These are phyloP conservation scores for Eublepharis macularius DNA, from an alignment of 2,113 vertebrate species.

Conservation along the genomic window DNA sequence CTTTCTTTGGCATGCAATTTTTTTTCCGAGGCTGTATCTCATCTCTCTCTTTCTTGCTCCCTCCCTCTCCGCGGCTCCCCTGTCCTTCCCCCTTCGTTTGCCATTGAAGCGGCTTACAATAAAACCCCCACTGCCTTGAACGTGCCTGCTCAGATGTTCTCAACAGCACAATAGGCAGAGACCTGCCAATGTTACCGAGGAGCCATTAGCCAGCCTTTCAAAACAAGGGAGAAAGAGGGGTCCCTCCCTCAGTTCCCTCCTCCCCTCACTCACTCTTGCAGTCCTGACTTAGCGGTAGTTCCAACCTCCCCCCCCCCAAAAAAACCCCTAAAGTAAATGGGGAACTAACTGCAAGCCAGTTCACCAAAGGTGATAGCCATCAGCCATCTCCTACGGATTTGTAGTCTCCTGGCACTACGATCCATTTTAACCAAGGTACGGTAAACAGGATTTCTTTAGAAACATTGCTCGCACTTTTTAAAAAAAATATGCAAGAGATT, in stretches of 20 bases:
- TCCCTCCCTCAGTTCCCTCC: constrained; percentile 46
- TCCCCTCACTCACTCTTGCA: constrained; percentile 34
- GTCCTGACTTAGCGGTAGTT: constrained; percentile 51
- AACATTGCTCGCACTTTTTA: not conserved
- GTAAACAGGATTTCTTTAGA: not conserved
- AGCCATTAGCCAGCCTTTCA: constrained; percentile 46
- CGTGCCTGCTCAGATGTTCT: constrained; percentile 61
- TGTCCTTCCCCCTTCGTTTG: constrained; percentile 29
- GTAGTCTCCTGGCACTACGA: not conserved
- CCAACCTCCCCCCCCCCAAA: not conserved
- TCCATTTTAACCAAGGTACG: not conserved
- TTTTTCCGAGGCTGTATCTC: constrained; percentile 40
- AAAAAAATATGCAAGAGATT: not conserved
- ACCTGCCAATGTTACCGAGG: constrained; percentile 47
- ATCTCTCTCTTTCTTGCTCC: not conserved
- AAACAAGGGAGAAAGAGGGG: constrained; percentile 26
- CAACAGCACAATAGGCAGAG: constrained; percentile 65
- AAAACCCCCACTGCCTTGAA: constrained; percentile 56
- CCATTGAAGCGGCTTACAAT: constrained; percentile 69
- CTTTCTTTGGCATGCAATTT: constrained; percentile 23
- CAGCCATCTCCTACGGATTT: constrained; percentile 43
- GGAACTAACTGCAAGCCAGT: constrained; percentile 50
- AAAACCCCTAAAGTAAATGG: constrained; percentile 52
- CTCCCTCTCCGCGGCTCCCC: rapidly evolving
- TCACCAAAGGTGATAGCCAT: constrained; percentile 54